phyloP scores from a whole-genome alignment of 2,797 vertebrate species.

The Manis crassicaudata region DNA sequence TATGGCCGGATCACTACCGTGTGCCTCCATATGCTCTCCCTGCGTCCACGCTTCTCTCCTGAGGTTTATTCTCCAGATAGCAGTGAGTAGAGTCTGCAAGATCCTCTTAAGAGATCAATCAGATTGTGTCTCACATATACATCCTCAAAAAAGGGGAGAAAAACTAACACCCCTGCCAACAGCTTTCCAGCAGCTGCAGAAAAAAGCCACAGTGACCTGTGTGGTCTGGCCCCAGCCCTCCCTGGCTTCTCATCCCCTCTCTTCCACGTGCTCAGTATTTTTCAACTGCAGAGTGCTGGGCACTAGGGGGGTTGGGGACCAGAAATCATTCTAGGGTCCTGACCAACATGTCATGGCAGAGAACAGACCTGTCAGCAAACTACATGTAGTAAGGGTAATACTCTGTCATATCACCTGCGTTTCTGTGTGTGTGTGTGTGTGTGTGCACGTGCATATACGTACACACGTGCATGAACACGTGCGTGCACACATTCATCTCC shows the following conservation, averaged over 20 bases:
- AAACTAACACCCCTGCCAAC: too few species aligned
- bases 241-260: neutral
- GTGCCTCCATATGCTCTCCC: neutral
- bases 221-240: neutral
- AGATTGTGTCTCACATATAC: neutral
- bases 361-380: neutral
- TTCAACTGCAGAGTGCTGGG: neutral
- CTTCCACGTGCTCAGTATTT: neutral
- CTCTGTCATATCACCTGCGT: neutral
- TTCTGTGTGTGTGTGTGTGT: neutral
- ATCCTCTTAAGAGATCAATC: neutral
- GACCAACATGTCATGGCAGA: neutral
- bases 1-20: neutral
- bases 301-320: fast-evolving
- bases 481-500: too few species aligned
- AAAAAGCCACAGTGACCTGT: too few species aligned
- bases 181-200: neutral
- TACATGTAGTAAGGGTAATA: neutral
- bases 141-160: neutral
- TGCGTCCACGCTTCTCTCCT: neutral
- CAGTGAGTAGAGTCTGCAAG: neutral
- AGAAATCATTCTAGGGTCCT: neutral
- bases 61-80: neutral
- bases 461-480: neutral
- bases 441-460: neutral